Percentiles rank a stretch among this genome's conserved stretches.
These are phyloP conservation scores for Cydia pomonella DNA, from an alignment of 1,140 invertebrate species.

Conservation along the genomic window DNA sequence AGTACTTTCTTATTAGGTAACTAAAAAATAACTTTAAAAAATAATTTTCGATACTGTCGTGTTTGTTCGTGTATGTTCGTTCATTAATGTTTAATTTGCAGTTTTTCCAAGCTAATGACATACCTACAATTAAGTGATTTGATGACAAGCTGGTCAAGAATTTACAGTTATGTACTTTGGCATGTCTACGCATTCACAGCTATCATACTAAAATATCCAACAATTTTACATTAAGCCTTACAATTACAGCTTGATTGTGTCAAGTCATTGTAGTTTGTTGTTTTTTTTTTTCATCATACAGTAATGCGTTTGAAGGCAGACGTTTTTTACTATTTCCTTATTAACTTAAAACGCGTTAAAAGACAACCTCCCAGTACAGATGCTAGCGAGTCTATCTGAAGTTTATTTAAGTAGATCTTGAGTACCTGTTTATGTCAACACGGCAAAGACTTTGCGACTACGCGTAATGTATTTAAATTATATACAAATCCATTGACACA, in stretches of 20 bases:
- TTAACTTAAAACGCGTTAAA: slow-evolving; percentile 21
- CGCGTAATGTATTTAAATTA: slow-evolving; percentile 41
- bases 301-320: slow-evolving; percentile 17
- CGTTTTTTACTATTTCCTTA: slow-evolving; percentile 8
- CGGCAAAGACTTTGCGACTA: slow-evolving; percentile 35
- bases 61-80: background rate
- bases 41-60: background rate
- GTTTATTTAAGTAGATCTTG: background rate
- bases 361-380: background rate
- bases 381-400: background rate
- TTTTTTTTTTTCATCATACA: background rate
- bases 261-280: background rate
- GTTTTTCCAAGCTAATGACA: too few relatives aligned
- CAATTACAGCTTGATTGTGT: background rate
- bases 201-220: background rate
- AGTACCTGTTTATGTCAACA: slow-evolving; percentile 16
- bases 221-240: background rate
- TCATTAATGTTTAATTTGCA: background rate
- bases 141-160: too few relatives aligned
- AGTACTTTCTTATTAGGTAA: too few relatives aligned
- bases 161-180: too few relatives aligned
- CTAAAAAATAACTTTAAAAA: background rate
- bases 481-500: slow-evolving; percentile 37
- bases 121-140: too few relatives aligned
- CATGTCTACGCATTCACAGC: background rate